Conservation (phyloP, 2,888 invertebrate species). For the Diarsia rubi region DNA sequence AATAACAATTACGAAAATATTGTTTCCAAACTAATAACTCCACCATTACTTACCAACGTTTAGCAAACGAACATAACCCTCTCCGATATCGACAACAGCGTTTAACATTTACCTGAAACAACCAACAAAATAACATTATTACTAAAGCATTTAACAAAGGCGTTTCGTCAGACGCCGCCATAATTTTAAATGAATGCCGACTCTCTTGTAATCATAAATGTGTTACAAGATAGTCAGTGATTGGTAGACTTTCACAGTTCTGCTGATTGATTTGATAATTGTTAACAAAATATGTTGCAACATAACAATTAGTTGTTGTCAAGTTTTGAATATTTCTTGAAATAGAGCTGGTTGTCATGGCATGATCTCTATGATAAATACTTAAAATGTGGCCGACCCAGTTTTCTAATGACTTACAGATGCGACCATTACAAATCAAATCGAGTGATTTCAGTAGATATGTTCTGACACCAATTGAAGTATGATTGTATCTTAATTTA, state of each 20-base stretch:
- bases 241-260: conserved; percentile 54
- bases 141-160: conserved; percentile 32
- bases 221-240: conserved; percentile 44
- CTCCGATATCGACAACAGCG: conserved; percentile 15
- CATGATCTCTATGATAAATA: too few relatives aligned
- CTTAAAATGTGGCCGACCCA: background rate
- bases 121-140: conserved; percentile 38
- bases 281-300: conserved; percentile 21
- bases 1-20: background rate
- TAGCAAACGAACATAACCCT: conserved; percentile 1
- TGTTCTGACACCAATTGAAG: background rate
- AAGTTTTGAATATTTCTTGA: conserved; percentile 7
- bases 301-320: conserved; percentile 30
- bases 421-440: background rate
- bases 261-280: conserved; percentile 58
- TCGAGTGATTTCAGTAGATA: background rate
- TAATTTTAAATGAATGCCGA: conserved; percentile 35
- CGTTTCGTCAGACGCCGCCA: conserved; percentile 23
- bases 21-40: background rate
- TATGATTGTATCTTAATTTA: background rate
- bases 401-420: background rate
- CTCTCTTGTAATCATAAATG: conserved; percentile 15
- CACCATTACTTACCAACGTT: background rate
- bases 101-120: conserved; percentile 58
- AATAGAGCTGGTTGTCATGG: background rate